Conservation (phyloP, 1,140 invertebrate species). For the Kradibia gibbosae region DNA sequence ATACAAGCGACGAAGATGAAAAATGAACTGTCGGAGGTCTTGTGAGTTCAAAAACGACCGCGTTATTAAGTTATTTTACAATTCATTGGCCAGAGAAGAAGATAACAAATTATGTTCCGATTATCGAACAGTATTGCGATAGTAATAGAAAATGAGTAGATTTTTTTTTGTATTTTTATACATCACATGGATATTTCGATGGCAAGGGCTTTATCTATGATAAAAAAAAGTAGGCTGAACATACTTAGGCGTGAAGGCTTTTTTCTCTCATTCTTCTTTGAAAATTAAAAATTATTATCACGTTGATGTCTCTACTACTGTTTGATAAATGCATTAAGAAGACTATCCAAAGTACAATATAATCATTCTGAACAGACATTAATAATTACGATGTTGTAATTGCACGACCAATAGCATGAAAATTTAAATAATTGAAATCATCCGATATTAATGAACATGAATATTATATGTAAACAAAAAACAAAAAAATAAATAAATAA, state of each 20-base stretch:
- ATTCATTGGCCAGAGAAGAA: conserved; percentile 2
- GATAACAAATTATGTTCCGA: conserved; percentile 19
- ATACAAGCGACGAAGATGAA: conserved; percentile 63
- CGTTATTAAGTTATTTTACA: conserved; percentile 20
- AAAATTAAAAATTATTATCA: not conserved
- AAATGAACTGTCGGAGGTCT: not conserved
- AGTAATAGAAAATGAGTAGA: conserved; percentile 3
- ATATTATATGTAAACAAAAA: too few relatives aligned
- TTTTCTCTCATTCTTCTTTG: not conserved
- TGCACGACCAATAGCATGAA: not conserved
- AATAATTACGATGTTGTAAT: not conserved
- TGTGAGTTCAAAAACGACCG: not conserved
- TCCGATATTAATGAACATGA: too few relatives aligned
- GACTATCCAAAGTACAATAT: not conserved
- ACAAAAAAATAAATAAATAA: too few relatives aligned
- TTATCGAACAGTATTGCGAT: conserved; percentile 46
- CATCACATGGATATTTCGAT: not conserved
- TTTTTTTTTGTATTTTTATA: conserved; percentile 38
- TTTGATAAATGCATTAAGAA: not conserved
- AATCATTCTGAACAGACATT: not conserved
- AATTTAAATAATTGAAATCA: too few relatives aligned
- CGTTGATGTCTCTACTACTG: not conserved
- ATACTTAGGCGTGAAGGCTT: not conserved
- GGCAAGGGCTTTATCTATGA: not conserved
- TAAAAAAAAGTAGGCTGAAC: not conserved